Base-by-base conservation (phyloP, 2,888 invertebrate genomes). In the Ectropis crepuscularia region DNA sequence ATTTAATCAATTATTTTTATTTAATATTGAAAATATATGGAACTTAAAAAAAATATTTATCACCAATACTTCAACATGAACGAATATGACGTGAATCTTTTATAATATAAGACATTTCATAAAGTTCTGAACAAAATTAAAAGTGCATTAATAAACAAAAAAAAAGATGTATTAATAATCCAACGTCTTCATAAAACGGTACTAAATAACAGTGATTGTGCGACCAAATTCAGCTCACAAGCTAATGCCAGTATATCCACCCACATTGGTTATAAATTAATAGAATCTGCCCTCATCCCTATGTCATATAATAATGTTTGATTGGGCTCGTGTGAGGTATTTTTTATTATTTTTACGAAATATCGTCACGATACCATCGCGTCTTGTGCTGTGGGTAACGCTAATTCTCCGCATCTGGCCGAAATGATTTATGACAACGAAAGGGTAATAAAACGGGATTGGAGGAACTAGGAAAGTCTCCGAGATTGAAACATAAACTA, bases 181-280 rank as follows among this genome's bases (percentile, higher is more conserved):
- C 78, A 74, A 86, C 78, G 77, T 81, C 84, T 85, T 80, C 86
- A 89, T 88, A 88, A 87, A 87, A 87, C 74, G 79, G 70, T 68
- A 76, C 78, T 64, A 88, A 88, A 89, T 90, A 80, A 89, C 87
- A 80, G 90, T 87, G 83, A 86, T 88, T 84, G 74, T 78, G 81
- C 80, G 83, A 84, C 75, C 79, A 68, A 55, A 9, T 61, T 49
- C 65, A 61, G 76, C 79, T 81, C 86, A 85, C 87, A 86, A 88
- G 86, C 85, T 91, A 91, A 92, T 92, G 80, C 85, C 86, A 87
- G 89, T 83, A 74, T 91, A 91, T 88, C 92, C 92, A 90, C 92
- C 92, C 92, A 92, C 92, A 92, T 92, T 84, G 91, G 89, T 85
- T 88, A 91, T 91, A 92, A 92, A 92, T 92, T 92, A 92, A 92